Evolutionary conservation across 2,113 vertebrate species (phyloP), one percentile per base, ranked within the genome.

Genomic region (Monopterus albus): DNA sequence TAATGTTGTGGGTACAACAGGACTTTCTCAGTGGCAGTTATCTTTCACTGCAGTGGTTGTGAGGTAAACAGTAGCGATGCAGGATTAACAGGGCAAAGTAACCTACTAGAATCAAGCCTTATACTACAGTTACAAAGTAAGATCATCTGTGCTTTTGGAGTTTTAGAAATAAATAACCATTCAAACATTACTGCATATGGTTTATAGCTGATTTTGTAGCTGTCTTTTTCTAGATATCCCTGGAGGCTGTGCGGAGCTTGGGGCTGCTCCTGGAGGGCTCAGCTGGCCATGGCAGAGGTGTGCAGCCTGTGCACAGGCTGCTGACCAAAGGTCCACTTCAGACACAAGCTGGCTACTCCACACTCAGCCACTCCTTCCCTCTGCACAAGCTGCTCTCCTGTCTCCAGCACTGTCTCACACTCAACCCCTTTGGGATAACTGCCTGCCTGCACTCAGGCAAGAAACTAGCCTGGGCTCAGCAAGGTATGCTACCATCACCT

Each of bases 401-500:
- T 91, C 85, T 98, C 69, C 93, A 92, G 35, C 80, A 89, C 36
- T 84, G 35, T 56, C 94, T 99, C 73, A 84, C 75, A 0, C 71
- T 89, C 14, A 98, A 96, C 75, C 97, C 97, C 7, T 94, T 96
- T 63, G 96, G 95, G 23, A 94, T 94, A n/a, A 94, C 93, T 0
- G 91, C 92, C 58, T 97, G 96, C 82, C 91, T 98, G 83, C 94
- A 82, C 62, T 94, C 95, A 0, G 96, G 96, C 35, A 98, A 93
- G 90, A 98, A 95, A 38, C 93, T 98, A 0, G 94, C 95, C 0
- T 98, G 98, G 98, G 96, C 95, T 10, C 94, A 96, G 53, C 95
- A 96, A 96, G 96, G 97, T 98, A 92, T 17, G 1, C 17, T 15
- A 1, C 26, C 49, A 18, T 46, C 14, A n/a, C 2, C 18, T 26